These are phyloP conservation scores for Beroe forskalii DNA, from an alignment of 37 sponge, comb jelly and placozoan species.

Conservation along the genomic window DNA sequence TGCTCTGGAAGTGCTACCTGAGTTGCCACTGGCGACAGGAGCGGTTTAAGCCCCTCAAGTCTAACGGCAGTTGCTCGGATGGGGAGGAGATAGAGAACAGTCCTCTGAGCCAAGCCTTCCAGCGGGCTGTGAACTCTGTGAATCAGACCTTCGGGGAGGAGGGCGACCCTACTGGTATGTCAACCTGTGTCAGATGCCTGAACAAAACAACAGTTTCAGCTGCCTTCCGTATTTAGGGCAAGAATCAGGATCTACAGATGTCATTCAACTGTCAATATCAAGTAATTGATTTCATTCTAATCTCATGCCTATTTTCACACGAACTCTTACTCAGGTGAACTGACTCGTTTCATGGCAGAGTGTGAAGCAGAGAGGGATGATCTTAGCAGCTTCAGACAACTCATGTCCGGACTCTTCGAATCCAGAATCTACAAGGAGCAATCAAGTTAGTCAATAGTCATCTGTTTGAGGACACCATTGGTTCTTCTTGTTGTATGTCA, in stretches of 20 bases:
- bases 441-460: neutral
- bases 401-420: constrained; percentile 51
- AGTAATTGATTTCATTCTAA: no score
- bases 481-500: no score
- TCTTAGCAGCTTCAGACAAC: neutral
- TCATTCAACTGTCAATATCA: no score
- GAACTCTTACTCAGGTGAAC: constrained; percentile 4
- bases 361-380: constrained; percentile 41
- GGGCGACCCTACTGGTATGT: constrained; percentile 26
- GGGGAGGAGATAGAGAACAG: constrained; percentile 1
- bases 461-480: no score
- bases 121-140: constrained; percentile 6
- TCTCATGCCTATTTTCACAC: no score
- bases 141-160: constrained; percentile 62
- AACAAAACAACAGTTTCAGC: no score
- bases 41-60: constrained; percentile 51
- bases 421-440: constrained; percentile 63
- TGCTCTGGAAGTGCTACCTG: constrained; percentile 32
- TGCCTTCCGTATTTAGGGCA: no score
- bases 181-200: no score
- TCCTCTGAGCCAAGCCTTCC: constrained; percentile 33
- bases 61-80: neutral
- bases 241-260: no score
- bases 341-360: constrained; percentile 36
- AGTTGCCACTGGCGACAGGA: constrained; percentile 61